Evolutionary conservation across 2,113 vertebrate species (phyloP), one percentile per base, ranked within the genome.

Genomic region (Muntiacus muntjak): DNA sequence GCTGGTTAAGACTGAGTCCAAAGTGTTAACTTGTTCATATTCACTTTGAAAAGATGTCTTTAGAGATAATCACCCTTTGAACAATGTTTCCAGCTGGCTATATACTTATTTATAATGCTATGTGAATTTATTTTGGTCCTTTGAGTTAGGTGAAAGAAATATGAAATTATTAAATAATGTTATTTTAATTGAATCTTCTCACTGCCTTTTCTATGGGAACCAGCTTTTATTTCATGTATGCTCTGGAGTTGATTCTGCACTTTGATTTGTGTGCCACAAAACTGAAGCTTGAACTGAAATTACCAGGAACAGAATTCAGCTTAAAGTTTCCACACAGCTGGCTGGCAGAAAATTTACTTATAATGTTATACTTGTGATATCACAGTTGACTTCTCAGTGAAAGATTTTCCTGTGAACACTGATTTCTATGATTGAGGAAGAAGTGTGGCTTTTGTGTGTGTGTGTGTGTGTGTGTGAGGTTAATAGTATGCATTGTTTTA

Each of bases 311-410:
- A 91, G 83, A 97, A 89, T 85, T 94, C 52, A 82, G 43, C 43
- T 58, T 95, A 43, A 94, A 76, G 43, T 71, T 97, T 89, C 54
- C 76, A 25, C 10, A 2, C 62, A 92, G 57, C 36, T 54, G 45
- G 11, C 79, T 87, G 84, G 84, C 52, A 98, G 87, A 97, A 97
- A 94, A 94, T 83, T 76, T 92, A 74, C 52, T 54, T 92, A 55
- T 95, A 85, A 94, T 87, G 78, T 82, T 93, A 78, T 87, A 45
- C 23, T 82, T 94, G 45, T 95, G 81, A 89, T 62, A 67, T 93
- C 58, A 89, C 71, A 88, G 19, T n/a, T 78, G 74, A 19, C 47
- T 92, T 95, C 67, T 94, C 43, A 55, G 52, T 92, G 79, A 95
- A 95, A 97, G 64, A 90, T 90, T 89, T 95, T 91, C 57, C 55